Base-by-base conservation (phyloP, 2,888 invertebrate genomes). In the Cheilosia pagana region DNA sequence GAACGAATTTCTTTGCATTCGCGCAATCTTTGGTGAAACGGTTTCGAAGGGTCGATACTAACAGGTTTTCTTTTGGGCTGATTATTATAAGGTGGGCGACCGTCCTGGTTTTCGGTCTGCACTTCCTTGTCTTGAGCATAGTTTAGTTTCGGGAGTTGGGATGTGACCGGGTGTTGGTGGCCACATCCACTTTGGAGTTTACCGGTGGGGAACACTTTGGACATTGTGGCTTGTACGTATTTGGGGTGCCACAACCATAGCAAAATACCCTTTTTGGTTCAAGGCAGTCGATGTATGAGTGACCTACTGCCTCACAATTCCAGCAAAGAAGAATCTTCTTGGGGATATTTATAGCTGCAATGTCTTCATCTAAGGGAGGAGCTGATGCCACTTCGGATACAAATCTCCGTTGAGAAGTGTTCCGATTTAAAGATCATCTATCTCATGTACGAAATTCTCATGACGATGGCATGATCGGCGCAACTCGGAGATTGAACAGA, bases 111-210 rank as follows among this genome's bases (percentile, higher is more conserved):
- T n/a, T 4, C 0, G 19, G 55, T 57, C 19, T 31, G 35, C 0
- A 21, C 5, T 21, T 5, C 19, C 39, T 39, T 31, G 19, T 5
- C 12, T n/a, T n/a, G n/a, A 8, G 2, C n/a, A n/a, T n/a, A n/a
- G n/a, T n/a, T 31, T 31, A 31, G 2, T 39, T 48, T 50, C 45
- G 0, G 57, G 14, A 14, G 3, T 53, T 6, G 3, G 60, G 43
- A 60, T 60, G 43, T 10, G 43, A 5, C 60, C 60, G 0, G 43
- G 16, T 60, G 43, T 43, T 43, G 23, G 3, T 28, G 60, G 16
- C 14, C 75, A 14, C 67, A 57, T 59, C 41, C 57, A 48, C 21
- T 28, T 55, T 57, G 16, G 14, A 74, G 74, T 75, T 75, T 75
- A 10, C 48, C 41, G 25, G 19, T 1, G 23, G 3, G 10, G 41